phyloP scores from a whole-genome alignment of 2,113 vertebrate species.

The Ictalurus furcatus region DNA sequence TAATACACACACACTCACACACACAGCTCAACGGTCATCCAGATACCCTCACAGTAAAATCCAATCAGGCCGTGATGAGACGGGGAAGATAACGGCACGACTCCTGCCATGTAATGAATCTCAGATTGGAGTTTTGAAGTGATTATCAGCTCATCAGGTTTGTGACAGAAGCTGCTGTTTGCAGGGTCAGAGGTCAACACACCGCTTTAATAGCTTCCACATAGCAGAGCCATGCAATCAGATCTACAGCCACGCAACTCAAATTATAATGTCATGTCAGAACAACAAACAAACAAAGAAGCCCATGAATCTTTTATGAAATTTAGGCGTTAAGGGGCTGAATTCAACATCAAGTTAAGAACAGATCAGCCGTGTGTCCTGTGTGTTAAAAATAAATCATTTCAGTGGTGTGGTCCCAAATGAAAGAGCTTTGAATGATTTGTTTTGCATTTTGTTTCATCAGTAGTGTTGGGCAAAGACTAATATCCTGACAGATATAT shows the following conservation, averaged over 20 bases:
- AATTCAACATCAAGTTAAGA: neutral
- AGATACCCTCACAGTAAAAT: conserved; percentile 32
- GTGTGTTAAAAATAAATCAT: neutral
- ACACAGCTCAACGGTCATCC: conserved; percentile 25
- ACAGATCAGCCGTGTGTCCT: neutral
- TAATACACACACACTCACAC: conserved; percentile 9
- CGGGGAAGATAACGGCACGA: neutral
- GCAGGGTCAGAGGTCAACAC: neutral
- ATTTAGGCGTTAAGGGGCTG: neutral
- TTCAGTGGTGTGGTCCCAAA: neutral
- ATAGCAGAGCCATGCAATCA: neutral
- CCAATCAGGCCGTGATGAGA: conserved; percentile 42
- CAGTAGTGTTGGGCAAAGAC: neutral
- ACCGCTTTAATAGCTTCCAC: neutral
- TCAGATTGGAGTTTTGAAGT: conserved; percentile 54
- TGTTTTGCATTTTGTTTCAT: neutral
- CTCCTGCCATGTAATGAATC: conserved; percentile 19
- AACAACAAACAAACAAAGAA: neutral
- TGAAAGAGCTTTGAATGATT: neutral
- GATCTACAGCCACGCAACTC: neutral
- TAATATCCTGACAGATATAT: neutral
- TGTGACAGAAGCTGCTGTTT: conserved; percentile 21
- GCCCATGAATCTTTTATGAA: neutral
- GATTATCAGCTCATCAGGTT: conserved; percentile 54
- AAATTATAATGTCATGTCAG: neutral